phyloP scores from a whole-genome alignment of 2,797 vertebrate genomes.

The Myoxocephalus aenaeus region DNA sequence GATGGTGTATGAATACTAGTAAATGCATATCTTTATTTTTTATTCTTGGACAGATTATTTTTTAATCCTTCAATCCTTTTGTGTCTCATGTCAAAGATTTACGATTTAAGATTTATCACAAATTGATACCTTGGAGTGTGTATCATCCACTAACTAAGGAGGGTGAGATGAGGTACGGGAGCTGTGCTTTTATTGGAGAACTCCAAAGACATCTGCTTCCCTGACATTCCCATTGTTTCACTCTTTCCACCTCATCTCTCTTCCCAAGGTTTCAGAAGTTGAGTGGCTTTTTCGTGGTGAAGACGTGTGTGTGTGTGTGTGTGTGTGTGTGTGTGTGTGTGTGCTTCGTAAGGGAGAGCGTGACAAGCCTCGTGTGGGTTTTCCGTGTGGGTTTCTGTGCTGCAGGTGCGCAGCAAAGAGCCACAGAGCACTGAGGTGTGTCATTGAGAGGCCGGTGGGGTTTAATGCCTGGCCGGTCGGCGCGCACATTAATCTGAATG shows the following conservation, averaged over 20 bases:
- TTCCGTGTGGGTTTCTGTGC: conserved; percentile 24
- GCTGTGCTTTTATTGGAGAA: conserved; percentile 33
- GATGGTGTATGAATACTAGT: too few species aligned
- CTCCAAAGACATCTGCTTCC: conserved; percentile 19
- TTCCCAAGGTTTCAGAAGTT: conserved; percentile 28
- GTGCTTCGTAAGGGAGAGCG: conserved; percentile 12
- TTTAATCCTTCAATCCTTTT: background rate
- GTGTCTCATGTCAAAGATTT: background rate
- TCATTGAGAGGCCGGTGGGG: conserved; percentile 55
- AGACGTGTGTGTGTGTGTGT: conserved; percentile 21
- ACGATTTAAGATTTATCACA: background rate
- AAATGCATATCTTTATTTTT: background rate
- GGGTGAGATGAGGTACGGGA: conserved; percentile 39
- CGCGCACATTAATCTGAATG: conserved; percentile 67
- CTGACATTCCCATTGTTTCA: conserved; percentile 45
- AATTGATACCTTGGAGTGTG: conserved; percentile 6
- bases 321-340: conserved; percentile 29
- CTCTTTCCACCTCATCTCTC: conserved; percentile 43
- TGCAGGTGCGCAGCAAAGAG: conserved; percentile 39
- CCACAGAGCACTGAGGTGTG: conserved; percentile 54
- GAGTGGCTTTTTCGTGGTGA: conserved; percentile 31
- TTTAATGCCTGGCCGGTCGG: conserved; percentile 38
- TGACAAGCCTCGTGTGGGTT: conserved; percentile 34
- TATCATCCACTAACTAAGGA: conserved; percentile 2
- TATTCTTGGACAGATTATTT: background rate